phyloP scores from a whole-genome alignment of 2,888 invertebrate species.

The Siphonodentalium dalli region DNA sequence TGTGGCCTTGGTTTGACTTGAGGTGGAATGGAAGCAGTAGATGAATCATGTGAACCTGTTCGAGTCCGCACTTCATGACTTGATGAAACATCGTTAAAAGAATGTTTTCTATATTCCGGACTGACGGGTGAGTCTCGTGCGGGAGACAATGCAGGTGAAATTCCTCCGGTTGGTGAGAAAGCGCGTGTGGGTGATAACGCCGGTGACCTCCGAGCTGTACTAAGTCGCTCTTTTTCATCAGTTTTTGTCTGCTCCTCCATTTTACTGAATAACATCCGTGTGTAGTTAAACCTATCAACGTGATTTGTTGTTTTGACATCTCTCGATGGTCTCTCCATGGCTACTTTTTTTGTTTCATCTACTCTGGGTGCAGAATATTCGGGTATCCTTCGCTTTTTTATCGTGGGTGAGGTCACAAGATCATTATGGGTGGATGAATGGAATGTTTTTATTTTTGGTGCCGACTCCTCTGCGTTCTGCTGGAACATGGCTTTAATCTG shows the following conservation, averaged over 20 bases:
- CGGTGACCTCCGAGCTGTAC: slow-evolving; percentile 30
- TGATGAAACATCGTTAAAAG: slow-evolving; percentile 19
- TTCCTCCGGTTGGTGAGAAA: slow-evolving; percentile 30
- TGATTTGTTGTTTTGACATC: slow-evolving; percentile 57
- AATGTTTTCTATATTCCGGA: slow-evolving; percentile 27
- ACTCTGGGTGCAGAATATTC: not conserved
- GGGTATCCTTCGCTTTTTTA: no score
- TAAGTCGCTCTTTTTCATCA: slow-evolving; percentile 30
- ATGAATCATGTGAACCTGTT: not conserved
- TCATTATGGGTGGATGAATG: not conserved
- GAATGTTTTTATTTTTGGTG: slow-evolving; percentile 24
- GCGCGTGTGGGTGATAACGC: slow-evolving; percentile 19
- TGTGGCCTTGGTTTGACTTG: slow-evolving; percentile 29
- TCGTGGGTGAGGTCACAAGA: no score
- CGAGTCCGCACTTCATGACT: not conserved
- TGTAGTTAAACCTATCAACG: slow-evolving; percentile 60
- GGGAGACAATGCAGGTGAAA: slow-evolving; percentile 45
- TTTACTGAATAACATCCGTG: slow-evolving; percentile 60
- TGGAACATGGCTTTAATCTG: slow-evolving; percentile 57
- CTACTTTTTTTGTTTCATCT: slow-evolving; percentile 4
- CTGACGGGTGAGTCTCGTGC: slow-evolving; percentile 32
- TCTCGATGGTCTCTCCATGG: not conserved
- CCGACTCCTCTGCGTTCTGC: slow-evolving; percentile 17
- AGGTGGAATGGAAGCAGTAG: slow-evolving; percentile 28
- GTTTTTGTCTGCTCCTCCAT: slow-evolving; percentile 53